Evolutionary conservation across 2,113 vertebrate species (phyloP), one percentile per base, ranked within the genome.

Genomic region (Gobio gobio): DNA sequence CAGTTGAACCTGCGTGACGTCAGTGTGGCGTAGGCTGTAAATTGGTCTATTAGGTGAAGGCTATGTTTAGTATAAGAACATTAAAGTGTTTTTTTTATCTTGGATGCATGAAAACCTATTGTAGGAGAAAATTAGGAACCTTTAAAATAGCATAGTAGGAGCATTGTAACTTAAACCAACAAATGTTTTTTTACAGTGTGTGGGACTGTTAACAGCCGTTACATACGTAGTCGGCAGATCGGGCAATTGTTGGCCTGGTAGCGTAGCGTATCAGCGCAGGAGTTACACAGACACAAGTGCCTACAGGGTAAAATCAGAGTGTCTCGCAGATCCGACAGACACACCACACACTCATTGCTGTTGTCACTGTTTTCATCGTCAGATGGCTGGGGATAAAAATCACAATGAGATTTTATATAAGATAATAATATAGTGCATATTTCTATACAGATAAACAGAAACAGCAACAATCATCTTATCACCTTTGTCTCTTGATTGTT

Each of bases 401-500:
- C 49, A 66, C 4, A 85, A 8, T 54, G 13, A 78, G 20, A 26
- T 76, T 24, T 26, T 40, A 40, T 40, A 40, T 40, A 40, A 40
- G 40, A 40, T 40, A 40, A 40, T 40, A 40, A 7, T 40, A 40
- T 40, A 40, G 6, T 40, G 40, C 40, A 40, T 40, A 40, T 40
- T 40, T 40, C 6, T 40, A 40, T 5, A 40, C 6, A 5, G 36
- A 5, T 40, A 40, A 40, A 40, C 6, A 40, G 5, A 40, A 40
- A 40, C 26, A 3, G 20, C 5, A 1, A 20, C 20, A 43, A 58
- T 26, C 33, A 82, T 43, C 22, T 49, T 77, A 54, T 87, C 66
- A 99, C 98, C 98, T 99, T 99, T 0, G 97, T 99, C 89, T 99
- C 97, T 89, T 99, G 98, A 93, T 98, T 99, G 94, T 97, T 98